phyloP scores from a whole-genome alignment of 2,797 vertebrate genomes.

The Merluccius polli region DNA sequence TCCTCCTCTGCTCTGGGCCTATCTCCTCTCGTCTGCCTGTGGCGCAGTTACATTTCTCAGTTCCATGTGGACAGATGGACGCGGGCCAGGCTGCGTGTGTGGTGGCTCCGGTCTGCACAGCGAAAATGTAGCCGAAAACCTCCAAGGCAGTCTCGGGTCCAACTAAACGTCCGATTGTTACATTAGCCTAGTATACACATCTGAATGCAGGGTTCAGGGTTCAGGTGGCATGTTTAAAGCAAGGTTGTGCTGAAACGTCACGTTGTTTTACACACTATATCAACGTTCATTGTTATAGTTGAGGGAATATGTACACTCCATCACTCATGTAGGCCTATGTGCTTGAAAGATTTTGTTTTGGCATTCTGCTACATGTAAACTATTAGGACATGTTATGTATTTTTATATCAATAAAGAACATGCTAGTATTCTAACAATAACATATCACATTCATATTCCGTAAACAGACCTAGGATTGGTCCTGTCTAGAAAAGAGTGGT shows the following conservation, averaged over 20 bases:
- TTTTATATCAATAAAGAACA: not conserved
- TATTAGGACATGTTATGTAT: not conserved
- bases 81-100: conserved; percentile 59
- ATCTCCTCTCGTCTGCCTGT: conserved; percentile 45
- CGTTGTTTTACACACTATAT: not conserved
- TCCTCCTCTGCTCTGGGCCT: conserved; percentile 34
- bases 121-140: conserved; percentile 28
- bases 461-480: not conserved
- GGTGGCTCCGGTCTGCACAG: conserved; percentile 47
- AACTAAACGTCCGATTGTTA: conserved; percentile 10
- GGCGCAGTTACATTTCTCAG: conserved; percentile 63
- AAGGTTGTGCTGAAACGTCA: not conserved
- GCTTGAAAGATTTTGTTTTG: not conserved
- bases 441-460: not conserved
- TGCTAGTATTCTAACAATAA: not conserved
- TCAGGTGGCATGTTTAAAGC: not conserved
- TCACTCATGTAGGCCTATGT: not conserved
- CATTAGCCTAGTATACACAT: not conserved
- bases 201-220: not conserved
- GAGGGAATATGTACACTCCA: not conserved
- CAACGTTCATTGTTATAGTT: not conserved
- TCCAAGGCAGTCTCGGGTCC: conserved; percentile 16
- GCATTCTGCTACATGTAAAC: not conserved
- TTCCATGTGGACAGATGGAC: conserved; percentile 65
- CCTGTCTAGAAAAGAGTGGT: not conserved